Percentiles rank a stretch among this genome's conserved stretches.
Conservation (phyloP, 2,888 invertebrate species). For the Dynastes grantii region DNA sequence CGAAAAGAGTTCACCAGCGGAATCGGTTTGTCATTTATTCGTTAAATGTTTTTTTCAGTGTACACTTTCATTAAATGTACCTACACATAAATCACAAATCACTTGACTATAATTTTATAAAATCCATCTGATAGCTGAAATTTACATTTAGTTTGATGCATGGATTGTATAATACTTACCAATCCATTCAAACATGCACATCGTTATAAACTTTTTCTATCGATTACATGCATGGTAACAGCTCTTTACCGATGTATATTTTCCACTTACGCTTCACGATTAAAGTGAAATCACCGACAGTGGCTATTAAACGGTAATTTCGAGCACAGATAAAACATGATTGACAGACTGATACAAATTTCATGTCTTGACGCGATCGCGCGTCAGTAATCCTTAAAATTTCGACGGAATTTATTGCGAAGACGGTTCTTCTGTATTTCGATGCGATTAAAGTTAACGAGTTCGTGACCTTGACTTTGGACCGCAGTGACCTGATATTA, state of each 20-base stretch:
- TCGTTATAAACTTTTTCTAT: too few relatives aligned
- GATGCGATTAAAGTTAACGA: neutral
- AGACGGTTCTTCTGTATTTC: neutral
- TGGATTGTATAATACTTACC: too few relatives aligned
- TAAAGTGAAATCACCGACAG: neutral
- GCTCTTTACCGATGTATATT: neutral
- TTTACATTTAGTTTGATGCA: too few relatives aligned
- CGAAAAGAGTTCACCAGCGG: too few relatives aligned
- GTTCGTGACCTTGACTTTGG: slow-evolving; percentile 15
- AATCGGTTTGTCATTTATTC: too few relatives aligned
- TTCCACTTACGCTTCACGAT: neutral
- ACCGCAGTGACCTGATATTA: neutral
- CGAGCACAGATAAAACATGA: neutral
- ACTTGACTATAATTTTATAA: too few relatives aligned
- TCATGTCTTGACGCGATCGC: neutral
- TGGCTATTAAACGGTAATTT: neutral
- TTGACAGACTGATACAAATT: slow-evolving; percentile 5
- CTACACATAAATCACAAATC: too few relatives aligned
- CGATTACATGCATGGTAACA: too few relatives aligned
- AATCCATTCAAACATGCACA: too few relatives aligned
- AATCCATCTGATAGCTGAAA: too few relatives aligned
- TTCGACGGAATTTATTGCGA: neutral
- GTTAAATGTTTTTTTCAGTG: too few relatives aligned
- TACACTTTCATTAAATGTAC: too few relatives aligned
- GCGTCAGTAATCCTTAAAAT: neutral